Evolutionary conservation across 2,888 invertebrate genomes (phyloP).

Genomic region (Sturmia bella): DNA sequence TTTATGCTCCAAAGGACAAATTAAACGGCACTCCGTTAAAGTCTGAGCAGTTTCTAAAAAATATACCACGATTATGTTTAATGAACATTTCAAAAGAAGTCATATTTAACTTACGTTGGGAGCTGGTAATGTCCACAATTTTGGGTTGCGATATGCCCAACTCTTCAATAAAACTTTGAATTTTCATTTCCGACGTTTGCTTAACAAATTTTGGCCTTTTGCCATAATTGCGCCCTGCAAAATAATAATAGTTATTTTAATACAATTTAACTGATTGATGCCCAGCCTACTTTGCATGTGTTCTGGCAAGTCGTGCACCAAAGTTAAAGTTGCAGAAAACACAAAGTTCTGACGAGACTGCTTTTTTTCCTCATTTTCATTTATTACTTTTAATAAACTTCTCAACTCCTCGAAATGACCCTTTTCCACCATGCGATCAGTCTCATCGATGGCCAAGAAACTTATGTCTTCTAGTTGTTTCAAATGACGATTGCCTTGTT

Average conservation of each 20-base stretch:
- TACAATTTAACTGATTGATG: not conserved
- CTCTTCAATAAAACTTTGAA: conserved; percentile 89
- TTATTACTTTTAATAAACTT: conserved; percentile 90
- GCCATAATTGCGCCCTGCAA: conserved; percentile 77
- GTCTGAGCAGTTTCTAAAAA: conserved; percentile 89
- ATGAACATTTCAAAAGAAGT: too few species aligned
- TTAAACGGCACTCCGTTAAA: conserved; percentile 92
- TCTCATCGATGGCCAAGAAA: conserved; percentile 97
- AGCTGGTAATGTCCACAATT: conserved; percentile 94
- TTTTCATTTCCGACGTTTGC: conserved; percentile 88
- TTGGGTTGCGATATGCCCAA: conserved; percentile 94
- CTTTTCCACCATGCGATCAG: conserved; percentile 98
- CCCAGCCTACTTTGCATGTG: conserved; percentile 85
- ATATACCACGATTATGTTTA: not conserved
- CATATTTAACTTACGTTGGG: conserved; percentile 83
- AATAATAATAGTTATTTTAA: conserved; percentile 35
- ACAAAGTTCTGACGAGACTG: conserved; percentile 93
- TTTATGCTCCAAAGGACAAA: conserved; percentile 90
- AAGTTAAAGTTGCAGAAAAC: conserved; percentile 97
- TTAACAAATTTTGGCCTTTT: conserved; percentile 83
- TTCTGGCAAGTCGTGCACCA: conserved; percentile 92
- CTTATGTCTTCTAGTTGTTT: conserved; percentile 88
- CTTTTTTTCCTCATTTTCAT: conserved; percentile 85
- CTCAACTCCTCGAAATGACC: conserved; percentile 97
- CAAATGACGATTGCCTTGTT: conserved; percentile 89